Base-by-base conservation (phyloP, 2,888 invertebrate genomes). In the Deroplatys truncata region DNA sequence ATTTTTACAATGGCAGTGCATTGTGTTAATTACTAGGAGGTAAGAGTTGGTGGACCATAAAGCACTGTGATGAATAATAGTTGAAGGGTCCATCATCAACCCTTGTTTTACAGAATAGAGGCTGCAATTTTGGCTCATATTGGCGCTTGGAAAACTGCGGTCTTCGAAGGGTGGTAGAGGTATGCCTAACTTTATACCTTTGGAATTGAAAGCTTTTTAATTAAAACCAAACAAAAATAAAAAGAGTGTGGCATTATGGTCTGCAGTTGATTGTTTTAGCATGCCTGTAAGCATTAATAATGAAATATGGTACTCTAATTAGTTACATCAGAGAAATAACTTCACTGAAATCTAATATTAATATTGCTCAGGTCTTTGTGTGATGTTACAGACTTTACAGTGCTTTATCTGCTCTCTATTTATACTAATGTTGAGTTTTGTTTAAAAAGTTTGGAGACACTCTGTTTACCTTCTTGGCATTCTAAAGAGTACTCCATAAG, bases 131-230 rank as follows among this genome's bases (percentile, higher is more conserved):
- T 72, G 88, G 56, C 35, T 82, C 84, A 28, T 90, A 90, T 88
- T 90, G 90, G 90, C 88, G 86, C 49, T 90, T 72, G 85, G 90
- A 86, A 83, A 88, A 85, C 88, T 90, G 90, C 88, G 88, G 90
- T n/a, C 86, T 88, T 82, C 88, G 90, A 49, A 88, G 90, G 49
- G 83, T 90, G 25, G 31, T 88, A 31, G 85, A 88, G 88, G 90
- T 90, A 90, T 82, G 88, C 28, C 5, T 84, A 20, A 72, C 56
- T 72, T 72, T 72, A 72, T 72, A 72, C 56, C 56, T 72, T 72
- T 72, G 56, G 56, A 72, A 72, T 72, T 72, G 20, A 49, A 49
- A 49, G 49, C 49, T 49, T 49, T 49, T 49, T 13, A 49, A 20
- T 20, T 72, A 72, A 72, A 72, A 72, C 5, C 16, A 20, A 72